Percentiles rank a stretch among this genome's conserved stretches.
These are phyloP conservation scores for Cylloceria caligata DNA, from an alignment of 2,888 invertebrate species.

Conservation along the genomic window DNA sequence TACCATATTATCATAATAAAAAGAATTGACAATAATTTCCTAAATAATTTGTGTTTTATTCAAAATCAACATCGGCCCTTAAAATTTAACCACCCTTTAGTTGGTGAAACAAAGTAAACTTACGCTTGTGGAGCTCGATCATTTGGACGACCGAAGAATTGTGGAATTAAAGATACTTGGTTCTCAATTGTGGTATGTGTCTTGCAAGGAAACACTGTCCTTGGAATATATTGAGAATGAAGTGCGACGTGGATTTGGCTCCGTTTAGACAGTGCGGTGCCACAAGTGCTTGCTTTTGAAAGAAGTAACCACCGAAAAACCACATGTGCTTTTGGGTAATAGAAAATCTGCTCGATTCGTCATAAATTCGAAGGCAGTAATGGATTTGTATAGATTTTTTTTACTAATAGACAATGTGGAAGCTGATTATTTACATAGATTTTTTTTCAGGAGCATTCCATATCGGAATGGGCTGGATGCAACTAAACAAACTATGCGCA, in stretches of 20 bases:
- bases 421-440: not conserved
- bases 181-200: constrained; percentile 56
- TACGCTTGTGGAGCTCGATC: too few species aligned
- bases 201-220: constrained; percentile 56
- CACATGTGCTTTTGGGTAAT: not conserved
- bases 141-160: too few species aligned
- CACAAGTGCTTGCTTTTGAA: constrained; percentile 51
- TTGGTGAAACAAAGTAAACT: too few species aligned
- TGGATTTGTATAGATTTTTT: constrained; percentile 24
- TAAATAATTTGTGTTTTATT: too few species aligned
- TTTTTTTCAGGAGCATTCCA: constrained; percentile 28
- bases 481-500: constrained; percentile 46
- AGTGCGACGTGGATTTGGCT: constrained; percentile 46
- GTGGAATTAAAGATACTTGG: too few species aligned
- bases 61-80: too few species aligned
- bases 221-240: constrained; percentile 56
- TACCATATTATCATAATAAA: too few species aligned
- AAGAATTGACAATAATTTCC: too few species aligned
- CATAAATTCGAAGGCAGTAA: constrained; percentile 7
- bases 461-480: constrained; percentile 46
- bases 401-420: too few species aligned
- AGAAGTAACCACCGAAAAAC: constrained; percentile 38
- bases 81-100: too few species aligned
- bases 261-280: constrained; percentile 54
- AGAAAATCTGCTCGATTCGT: constrained; percentile 21